These are phyloP conservation scores for Echinarachnius parma DNA, from an alignment of 53 echinoderm and acorn worm species.

Conservation along the genomic window DNA sequence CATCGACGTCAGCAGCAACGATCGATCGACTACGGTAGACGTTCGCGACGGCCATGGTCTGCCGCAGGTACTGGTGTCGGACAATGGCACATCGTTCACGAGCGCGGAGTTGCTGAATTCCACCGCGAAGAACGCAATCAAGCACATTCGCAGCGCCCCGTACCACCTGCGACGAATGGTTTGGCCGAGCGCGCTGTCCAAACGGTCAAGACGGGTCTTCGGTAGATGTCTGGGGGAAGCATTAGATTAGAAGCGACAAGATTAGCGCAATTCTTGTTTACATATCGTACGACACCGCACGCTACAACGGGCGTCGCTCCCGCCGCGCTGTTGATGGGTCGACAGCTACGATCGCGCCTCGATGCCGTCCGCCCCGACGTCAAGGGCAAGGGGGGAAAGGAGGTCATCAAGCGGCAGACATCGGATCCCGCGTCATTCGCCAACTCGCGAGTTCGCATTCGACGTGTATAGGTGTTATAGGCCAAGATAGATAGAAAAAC, in stretches of 20 bases:
- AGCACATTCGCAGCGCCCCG: conserved; percentile 33
- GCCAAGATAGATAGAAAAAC: no score
- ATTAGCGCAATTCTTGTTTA: conserved; percentile 41
- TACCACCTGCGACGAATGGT: conserved; percentile 44
- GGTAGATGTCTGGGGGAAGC: conserved; percentile 32
- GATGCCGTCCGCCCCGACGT: conserved; percentile 36
- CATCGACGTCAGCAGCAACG: conserved; percentile 52
- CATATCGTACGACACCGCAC: conserved; percentile 57
- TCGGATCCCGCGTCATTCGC: no score
- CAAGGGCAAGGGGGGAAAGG: no score
- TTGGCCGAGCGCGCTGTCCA: conserved; percentile 39
- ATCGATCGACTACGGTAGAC: conserved; percentile 36
- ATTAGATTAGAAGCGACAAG: conserved; percentile 28
- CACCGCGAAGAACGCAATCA: conserved; percentile 12
- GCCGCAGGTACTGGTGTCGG: conserved; percentile 27
- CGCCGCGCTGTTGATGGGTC: conserved; percentile 63
- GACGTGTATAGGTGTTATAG: no score
- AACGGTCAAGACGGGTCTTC: conserved; percentile 35
- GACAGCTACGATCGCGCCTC: conserved; percentile 42
- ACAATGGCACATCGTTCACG: conserved; percentile 34
- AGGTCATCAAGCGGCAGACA: no score
- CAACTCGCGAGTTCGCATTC: conserved; percentile 23
- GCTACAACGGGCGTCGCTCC: conserved; percentile 46
- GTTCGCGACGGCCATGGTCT: conserved; percentile 35
- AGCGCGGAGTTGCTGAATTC: conserved; percentile 7